Base-by-base conservation (phyloP, 2,888 invertebrate genomes). In the Drosophila flavopinicola region DNA sequence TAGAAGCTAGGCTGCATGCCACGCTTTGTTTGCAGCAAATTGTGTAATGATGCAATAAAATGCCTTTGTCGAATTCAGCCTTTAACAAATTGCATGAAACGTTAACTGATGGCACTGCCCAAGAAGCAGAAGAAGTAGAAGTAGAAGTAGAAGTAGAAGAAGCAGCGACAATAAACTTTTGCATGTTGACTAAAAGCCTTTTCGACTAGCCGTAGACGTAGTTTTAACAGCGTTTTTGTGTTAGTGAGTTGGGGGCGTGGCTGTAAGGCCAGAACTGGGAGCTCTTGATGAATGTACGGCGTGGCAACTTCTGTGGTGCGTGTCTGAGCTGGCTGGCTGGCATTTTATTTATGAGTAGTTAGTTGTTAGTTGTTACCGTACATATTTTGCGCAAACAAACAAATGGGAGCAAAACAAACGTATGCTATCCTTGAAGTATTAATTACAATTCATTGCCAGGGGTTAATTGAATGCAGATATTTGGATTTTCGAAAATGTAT, bases 21-120 rank as follows among this genome's bases (percentile, higher is more conserved):
- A 29, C 37, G 47, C 11, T 41, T 56, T 49, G 53, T 51, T 65
- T 61, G 66, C 58, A 39, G 41, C 29, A 66, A 70, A 78, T 80
- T 76, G 79, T 52, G 68, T 79, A 82, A 84, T 84, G 82, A 84
- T 68, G 86, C 78, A 73, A 70, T 77, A 54, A 60, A 73, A 69
- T 52, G 65, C 39, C 63, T 72, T 45, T 58, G 66, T 63, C 80
- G 74, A 75, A 66, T 63, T 52, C 64, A 58, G 66, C 63, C 68
- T 38, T 65, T 69, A 66, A 78, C 85, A 78, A 82, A 78, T 76
- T 78, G 77, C 70, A 45, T 42, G 35, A 59, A 66, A 48, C 57
- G 60, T 42, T 57, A 45, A 41, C 54, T 13, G 37, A 20, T 17
- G 33, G 6, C 45, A 25, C 32, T 30, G 54, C 49, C 27, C 53